These are phyloP conservation scores for Acanthopagrus latus DNA, from an alignment of 2,797 vertebrate genomes.

Conservation along the genomic window DNA sequence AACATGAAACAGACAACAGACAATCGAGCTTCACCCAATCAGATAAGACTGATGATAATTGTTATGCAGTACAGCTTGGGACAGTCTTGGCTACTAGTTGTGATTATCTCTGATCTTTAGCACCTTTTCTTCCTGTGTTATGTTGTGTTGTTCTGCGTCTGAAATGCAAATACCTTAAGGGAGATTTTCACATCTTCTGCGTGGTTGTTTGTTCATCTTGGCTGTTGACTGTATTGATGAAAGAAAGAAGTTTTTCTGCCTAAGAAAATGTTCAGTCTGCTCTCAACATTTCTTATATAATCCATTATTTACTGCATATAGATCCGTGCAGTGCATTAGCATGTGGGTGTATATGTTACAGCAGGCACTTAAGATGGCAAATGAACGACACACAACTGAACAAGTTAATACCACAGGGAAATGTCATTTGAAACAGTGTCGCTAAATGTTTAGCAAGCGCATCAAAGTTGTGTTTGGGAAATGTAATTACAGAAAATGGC, in stretches of 20 bases:
- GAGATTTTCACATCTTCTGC: neutral
- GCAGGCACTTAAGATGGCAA: neutral
- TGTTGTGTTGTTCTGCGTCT: neutral
- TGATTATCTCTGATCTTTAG: neutral
- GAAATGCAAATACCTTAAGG: neutral
- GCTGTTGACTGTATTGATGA: constrained; percentile 3
- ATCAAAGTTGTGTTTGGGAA: neutral
- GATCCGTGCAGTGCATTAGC: neutral
- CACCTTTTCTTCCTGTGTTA: neutral
- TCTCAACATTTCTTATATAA: neutral
- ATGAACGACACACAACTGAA: neutral
- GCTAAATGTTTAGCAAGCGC: neutral
- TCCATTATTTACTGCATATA: neutral
- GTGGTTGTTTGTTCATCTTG: neutral
- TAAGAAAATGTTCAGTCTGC: neutral
- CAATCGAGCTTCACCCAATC: neutral
- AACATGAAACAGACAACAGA: too few species aligned
- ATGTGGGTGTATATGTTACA: neutral
- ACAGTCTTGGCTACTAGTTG: too few species aligned
- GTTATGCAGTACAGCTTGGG: too few species aligned
- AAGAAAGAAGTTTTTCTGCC: neutral
- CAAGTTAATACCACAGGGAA: constrained; percentile 2
- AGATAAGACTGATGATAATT: too few species aligned
- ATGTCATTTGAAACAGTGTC: neutral
- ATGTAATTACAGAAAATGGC: neutral